Conservation (phyloP, 2,797 vertebrate species). For the Falco concolor region DNA sequence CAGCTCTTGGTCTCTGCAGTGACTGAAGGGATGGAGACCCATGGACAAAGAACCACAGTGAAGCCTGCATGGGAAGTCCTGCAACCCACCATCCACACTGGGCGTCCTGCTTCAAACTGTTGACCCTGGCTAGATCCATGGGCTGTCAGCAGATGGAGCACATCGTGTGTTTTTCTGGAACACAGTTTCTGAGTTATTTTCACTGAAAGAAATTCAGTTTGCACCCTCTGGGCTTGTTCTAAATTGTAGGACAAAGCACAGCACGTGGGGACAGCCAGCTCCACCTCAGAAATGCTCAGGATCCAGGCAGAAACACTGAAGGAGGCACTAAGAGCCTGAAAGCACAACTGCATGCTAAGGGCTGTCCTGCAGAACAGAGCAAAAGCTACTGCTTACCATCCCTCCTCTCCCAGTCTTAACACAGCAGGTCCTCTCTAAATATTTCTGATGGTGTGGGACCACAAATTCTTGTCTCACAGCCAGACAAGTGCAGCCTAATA, state of each 20-base stretch:
- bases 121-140: background rate
- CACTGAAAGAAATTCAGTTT: background rate
- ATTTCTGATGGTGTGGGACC: background rate
- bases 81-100: background rate
- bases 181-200: background rate
- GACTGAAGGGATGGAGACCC: background rate
- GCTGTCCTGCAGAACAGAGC: background rate
- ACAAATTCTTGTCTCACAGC: background rate
- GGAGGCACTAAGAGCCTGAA: background rate
- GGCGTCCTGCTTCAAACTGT: too few species aligned
- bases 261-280: background rate
- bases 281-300: accelerated
- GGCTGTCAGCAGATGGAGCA: background rate
- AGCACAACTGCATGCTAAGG: accelerated
- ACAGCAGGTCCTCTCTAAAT: accelerated
- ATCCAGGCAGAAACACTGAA: background rate
- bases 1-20: background rate
- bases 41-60: accelerated
- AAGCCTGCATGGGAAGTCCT: background rate
- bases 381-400: accelerated
- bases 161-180: background rate
- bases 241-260: background rate
- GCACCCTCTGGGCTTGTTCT: background rate
- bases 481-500: background rate
- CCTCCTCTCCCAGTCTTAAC: background rate